Conservation (phyloP, 2,888 invertebrate genomes). For the Troides oblongomaculatus region DNA sequence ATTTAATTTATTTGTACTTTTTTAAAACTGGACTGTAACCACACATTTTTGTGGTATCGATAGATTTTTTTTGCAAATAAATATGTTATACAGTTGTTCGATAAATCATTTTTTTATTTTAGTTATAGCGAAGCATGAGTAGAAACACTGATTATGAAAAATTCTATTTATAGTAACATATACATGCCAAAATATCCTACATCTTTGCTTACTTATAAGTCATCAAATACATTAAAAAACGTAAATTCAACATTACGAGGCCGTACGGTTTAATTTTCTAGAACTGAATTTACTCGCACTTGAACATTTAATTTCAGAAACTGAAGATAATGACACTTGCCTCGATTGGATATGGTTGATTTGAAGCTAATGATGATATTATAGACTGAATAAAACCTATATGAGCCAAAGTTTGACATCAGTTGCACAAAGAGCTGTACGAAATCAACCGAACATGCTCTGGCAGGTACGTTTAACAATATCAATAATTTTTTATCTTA, state of each 20-base stretch:
- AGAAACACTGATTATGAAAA: too few species aligned
- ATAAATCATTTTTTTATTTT: too few species aligned
- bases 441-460: slow-evolving; percentile 12
- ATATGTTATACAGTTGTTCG: too few species aligned
- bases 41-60: too few species aligned
- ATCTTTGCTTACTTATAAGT: not conserved
- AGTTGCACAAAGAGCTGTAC: slow-evolving; percentile 17
- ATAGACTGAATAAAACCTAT: slow-evolving; percentile 24
- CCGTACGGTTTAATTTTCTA: slow-evolving; percentile 16
- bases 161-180: too few species aligned
- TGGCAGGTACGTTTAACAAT: too few species aligned
- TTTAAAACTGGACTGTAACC: too few species aligned
- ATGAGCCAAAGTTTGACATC: slow-evolving; percentile 20
- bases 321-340: slow-evolving; percentile 25
- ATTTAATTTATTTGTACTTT: too few species aligned
- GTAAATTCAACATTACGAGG: slow-evolving; percentile 5
- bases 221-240: slow-evolving; percentile 16
- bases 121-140: too few species aligned
- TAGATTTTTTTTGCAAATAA: too few species aligned
- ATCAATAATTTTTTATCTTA: too few species aligned
- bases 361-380: slow-evolving; percentile 20
- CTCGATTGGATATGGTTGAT: slow-evolving; percentile 20
- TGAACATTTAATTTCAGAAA: slow-evolving; percentile 28
- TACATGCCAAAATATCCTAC: not conserved
- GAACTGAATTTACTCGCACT: slow-evolving; percentile 16